A percentile compares a stretch with the other conserved stretches of the same genome.
Conservation (phyloP, 2,888 invertebrate species). For the Dusona sp. region DNA sequence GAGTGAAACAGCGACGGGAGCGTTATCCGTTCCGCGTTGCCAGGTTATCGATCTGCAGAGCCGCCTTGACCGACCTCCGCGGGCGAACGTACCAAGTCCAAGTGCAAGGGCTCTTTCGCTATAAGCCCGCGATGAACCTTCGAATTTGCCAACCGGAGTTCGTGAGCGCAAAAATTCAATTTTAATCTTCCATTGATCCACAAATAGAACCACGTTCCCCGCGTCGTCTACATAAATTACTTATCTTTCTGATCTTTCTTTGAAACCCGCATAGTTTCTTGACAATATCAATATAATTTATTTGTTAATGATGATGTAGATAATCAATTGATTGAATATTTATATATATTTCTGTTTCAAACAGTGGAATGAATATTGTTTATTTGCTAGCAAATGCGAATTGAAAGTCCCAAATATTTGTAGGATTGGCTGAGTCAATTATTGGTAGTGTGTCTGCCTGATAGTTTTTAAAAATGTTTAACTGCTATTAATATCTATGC, state of each 20-base stretch:
- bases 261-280: background rate
- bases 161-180: constrained; percentile 42
- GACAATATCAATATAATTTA: background rate
- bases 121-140: constrained; percentile 65
- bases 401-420: background rate
- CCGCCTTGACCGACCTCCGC: constrained; percentile 84
- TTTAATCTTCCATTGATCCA: constrained; percentile 19
- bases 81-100: constrained; percentile 82
- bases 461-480: background rate
- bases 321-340: background rate
- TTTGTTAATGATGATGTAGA: background rate
- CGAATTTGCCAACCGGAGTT: constrained; percentile 44
- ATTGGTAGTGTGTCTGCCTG: background rate
- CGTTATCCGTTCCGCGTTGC: constrained; percentile 81
- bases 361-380: background rate
- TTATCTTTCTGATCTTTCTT: background rate
- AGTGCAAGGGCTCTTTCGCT: constrained; percentile 81
- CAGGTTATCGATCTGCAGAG: constrained; percentile 83
- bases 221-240: background rate
- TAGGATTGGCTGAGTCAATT: background rate
- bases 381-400: background rate
- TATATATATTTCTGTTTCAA: background rate
- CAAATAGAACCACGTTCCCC: constrained; percentile 1
- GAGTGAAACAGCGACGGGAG: constrained; percentile 61
- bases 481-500: background rate